phyloP scores from a whole-genome alignment of 2,797 vertebrate genomes.

The Gadopsis marmoratus region DNA sequence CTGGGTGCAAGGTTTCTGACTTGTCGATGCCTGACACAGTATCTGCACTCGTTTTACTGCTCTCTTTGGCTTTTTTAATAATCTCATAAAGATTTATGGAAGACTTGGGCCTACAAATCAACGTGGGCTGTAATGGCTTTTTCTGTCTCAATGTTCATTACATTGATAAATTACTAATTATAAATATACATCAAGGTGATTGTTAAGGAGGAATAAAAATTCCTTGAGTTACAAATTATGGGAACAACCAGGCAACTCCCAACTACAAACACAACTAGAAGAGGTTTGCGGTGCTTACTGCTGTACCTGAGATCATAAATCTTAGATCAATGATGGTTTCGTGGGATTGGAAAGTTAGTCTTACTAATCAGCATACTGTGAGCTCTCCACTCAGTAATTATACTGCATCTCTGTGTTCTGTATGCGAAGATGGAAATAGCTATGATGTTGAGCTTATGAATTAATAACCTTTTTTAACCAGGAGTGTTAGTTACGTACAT shows the following conservation, averaged over 20 bases:
- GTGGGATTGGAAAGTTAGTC: slow-evolving; percentile 9
- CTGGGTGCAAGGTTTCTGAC: slow-evolving; percentile 40
- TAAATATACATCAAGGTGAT: slow-evolving; percentile 57
- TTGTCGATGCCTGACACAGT: slow-evolving; percentile 1
- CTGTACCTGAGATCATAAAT: slow-evolving; percentile 20
- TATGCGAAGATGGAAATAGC: slow-evolving; percentile 30
- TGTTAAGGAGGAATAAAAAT: slow-evolving; percentile 23
- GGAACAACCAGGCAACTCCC: slow-evolving; percentile 8
- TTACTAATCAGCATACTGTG: slow-evolving; percentile 13
- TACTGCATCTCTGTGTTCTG: slow-evolving; percentile 25
- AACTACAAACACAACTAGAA: slow-evolving; percentile 8
- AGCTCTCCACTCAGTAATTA: slow-evolving; percentile 43
- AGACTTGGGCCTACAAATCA: slow-evolving; percentile 51
- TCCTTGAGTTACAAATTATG: slow-evolving; percentile 31
- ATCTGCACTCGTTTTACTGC: slow-evolving; percentile 30
- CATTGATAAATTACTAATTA: slow-evolving; percentile 53
- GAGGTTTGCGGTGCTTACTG: not conserved
- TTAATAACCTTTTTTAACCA: slow-evolving; percentile 52
- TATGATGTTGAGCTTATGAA: slow-evolving; percentile 49
- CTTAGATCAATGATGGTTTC: slow-evolving; percentile 13
- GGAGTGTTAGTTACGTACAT: slow-evolving; percentile 46
- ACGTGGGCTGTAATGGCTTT: slow-evolving; percentile 57
- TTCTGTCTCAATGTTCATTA: slow-evolving; percentile 63
- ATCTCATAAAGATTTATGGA: slow-evolving; percentile 66
- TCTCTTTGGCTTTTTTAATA: slow-evolving; percentile 50